A percentile compares a stretch with the other conserved stretches of the same genome.
Conservation (phyloP, 2,888 invertebrate species). For the Seira ritae region DNA sequence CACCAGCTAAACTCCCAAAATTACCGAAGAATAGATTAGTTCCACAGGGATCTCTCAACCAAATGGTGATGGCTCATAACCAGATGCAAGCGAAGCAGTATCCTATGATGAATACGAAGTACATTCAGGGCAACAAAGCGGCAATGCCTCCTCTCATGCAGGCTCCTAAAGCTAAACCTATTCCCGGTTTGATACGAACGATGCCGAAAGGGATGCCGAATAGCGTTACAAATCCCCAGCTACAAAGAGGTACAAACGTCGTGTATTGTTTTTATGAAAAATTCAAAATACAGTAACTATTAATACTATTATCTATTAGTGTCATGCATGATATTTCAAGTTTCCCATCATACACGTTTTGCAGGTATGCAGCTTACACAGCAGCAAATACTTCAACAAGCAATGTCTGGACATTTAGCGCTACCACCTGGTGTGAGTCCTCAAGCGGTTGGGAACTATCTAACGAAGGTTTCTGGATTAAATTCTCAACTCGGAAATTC, state of each 20-base stretch:
- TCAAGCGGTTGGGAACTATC: constrained; percentile 56
- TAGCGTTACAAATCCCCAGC: constrained; percentile 61
- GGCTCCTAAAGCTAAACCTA: constrained; percentile 70
- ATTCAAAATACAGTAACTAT: not conserved
- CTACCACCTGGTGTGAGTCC: constrained; percentile 51
- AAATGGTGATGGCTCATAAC: constrained; percentile 57
- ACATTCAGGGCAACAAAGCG: constrained; percentile 61
- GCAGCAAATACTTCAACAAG: constrained; percentile 69
- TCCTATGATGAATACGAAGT: constrained; percentile 75
- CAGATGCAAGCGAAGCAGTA: constrained; percentile 75
- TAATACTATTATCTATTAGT: not conserved
- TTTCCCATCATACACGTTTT: no score
- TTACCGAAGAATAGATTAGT: constrained; percentile 77
- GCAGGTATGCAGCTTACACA: constrained; percentile 58
- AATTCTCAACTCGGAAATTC: constrained; percentile 52
- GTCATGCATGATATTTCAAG: no score
- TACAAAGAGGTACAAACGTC: constrained; percentile 72
- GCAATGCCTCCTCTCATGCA: constrained; percentile 77
- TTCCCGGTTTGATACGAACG: constrained; percentile 73
- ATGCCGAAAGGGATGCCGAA: constrained; percentile 60
- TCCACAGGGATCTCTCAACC: constrained; percentile 67
- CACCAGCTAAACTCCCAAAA: constrained; percentile 94
- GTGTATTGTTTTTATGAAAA: not conserved
- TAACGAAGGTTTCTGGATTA: constrained; percentile 62
- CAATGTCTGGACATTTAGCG: constrained; percentile 64